Evolutionary conservation across 2,888 invertebrate genomes (phyloP), one percentile per base, ranked within the genome.

Genomic region (Leptinotarsa haldemani): DNA sequence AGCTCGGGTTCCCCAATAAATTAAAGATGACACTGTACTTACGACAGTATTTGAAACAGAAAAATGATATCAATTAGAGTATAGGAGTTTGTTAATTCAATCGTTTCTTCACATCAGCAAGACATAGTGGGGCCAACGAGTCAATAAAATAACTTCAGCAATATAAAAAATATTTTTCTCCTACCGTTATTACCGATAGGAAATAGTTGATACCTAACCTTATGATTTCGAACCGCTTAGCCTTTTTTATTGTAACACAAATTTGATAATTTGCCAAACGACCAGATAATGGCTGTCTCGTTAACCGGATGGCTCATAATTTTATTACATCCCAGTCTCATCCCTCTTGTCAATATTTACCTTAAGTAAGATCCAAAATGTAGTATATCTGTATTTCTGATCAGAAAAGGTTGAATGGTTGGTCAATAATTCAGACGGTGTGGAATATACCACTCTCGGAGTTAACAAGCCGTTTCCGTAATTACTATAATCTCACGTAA

Each of bases 291-390:
- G 61, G 61, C 30, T 61, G 61, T 61, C 61, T 61, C 30, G 61
- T 61, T 61, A 61, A 61, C 50, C 77, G 71, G 74, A 74, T 74
- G 76, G 74, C 58, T 77, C 70, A 77, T 76, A 48, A 61, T 70
- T 69, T 52, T 64, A 56, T 71, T 74, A 77, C 71, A 66, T 70
- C 69, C 68, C 73, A 65, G 50, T 46, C 69, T 70, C 74, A 65
- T 66, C 72, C 65, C 66, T 74, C 69, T 74, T 77, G 80, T 80
- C 80, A 79, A 80, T 80, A 79, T 76, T 78, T 77, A 78, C 76
- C 77, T 76, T 80, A 77, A 79, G 80, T 79, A 77, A 75, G 74
- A 74, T 77, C 75, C 79, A 75, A 80, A 77, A 73, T 74, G 69
- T 69, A 69, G 58, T 74, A 73, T 77, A 77, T 77, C 77, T 69